Percentiles rank a stretch among this genome's conserved stretches.
Evolutionary conservation across 2,888 invertebrate species (phyloP).

Genomic region (Spisula subtruncata): DNA sequence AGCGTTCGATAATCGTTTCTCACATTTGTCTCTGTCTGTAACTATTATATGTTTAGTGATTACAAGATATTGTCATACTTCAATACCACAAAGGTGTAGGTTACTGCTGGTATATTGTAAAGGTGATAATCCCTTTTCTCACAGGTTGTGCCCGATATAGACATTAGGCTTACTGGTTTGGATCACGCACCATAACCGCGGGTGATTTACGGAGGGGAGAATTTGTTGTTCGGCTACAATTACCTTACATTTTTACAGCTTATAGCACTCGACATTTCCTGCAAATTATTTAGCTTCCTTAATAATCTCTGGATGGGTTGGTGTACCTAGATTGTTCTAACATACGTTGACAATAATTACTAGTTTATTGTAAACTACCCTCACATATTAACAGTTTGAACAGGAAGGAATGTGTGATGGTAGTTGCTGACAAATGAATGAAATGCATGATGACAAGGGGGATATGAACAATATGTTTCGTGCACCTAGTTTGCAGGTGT

Average conservation of each 20-base stretch:
- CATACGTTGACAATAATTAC: constrained; percentile 9
- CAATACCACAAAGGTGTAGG: not conserved
- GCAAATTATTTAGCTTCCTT: not conserved
- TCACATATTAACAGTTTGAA: not conserved
- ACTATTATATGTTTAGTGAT: not conserved
- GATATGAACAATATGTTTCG: not conserved
- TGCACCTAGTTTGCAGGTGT: not conserved
- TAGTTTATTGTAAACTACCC: not conserved
- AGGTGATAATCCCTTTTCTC: not conserved
- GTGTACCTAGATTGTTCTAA: not conserved
- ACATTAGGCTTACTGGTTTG: not conserved
- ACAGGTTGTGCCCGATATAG: not conserved
- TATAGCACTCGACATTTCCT: not conserved
- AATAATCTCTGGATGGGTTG: not conserved
- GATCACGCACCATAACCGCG: not conserved
- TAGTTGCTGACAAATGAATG: constrained; percentile 1
- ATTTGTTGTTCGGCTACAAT: not conserved
- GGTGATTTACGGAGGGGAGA: not conserved
- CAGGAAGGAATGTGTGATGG: not conserved
- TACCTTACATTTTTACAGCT: not conserved
- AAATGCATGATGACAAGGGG: not conserved
- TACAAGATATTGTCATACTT: not conserved
- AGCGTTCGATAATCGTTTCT: not conserved
- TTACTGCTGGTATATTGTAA: not conserved
- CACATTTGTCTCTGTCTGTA: not conserved